Conservation (phyloP, 2,888 invertebrate genomes). For the Peribatodes rhomboidaria region DNA sequence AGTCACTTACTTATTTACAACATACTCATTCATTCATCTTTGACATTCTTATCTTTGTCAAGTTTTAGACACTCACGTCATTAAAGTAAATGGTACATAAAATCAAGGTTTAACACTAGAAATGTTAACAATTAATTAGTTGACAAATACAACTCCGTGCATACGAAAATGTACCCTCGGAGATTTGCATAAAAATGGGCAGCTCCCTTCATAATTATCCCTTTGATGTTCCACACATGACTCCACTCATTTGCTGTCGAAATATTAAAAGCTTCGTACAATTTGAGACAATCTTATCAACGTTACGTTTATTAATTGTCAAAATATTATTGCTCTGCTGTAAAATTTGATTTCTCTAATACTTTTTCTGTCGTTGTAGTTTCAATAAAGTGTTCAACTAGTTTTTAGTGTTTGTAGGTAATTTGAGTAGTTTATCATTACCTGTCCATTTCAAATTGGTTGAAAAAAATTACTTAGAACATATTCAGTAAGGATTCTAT, state of each 20-base stretch:
- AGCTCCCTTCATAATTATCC: slow-evolving; percentile 60
- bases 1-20: background rate
- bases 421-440: too few species aligned
- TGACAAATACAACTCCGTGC: slow-evolving; percentile 34
- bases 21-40: background rate
- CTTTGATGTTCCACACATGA: slow-evolving; percentile 65
- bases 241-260: slow-evolving; percentile 52
- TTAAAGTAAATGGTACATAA: background rate
- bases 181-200: slow-evolving; percentile 58
- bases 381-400: too few species aligned
- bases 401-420: too few species aligned
- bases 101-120: slow-evolving; percentile 4
- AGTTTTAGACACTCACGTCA: background rate
- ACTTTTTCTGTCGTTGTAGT: too few species aligned
- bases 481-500: too few species aligned
- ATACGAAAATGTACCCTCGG: slow-evolving; percentile 30
- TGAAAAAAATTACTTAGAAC: too few species aligned
- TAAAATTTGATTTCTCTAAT: too few species aligned
- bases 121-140: slow-evolving; percentile 19
- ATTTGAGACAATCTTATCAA: slow-evolving; percentile 39
- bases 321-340: too few species aligned
- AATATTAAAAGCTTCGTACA: slow-evolving; percentile 51
- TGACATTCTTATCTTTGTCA: background rate
- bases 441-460: too few species aligned
- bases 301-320: background rate